Evolutionary conservation across 30 jellyfish, hydroid and myxozoan species (phyloP).

Genomic region (Hydractinia echinata): DNA sequence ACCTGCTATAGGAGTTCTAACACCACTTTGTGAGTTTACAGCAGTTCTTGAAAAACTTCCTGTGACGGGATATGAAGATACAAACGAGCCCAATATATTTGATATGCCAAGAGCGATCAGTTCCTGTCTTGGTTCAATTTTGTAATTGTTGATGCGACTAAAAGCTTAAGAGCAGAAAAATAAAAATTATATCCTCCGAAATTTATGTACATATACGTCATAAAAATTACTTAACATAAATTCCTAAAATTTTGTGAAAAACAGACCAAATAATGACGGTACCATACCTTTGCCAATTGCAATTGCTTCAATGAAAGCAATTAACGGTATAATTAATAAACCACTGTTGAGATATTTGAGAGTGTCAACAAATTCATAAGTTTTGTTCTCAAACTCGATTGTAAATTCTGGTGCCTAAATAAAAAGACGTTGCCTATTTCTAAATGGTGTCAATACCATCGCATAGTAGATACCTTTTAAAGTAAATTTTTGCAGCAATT

Average conservation of each 20-base stretch:
- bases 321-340: slow-evolving; percentile 56
- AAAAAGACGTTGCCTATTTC: not conserved
- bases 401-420: slow-evolving; percentile 51
- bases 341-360: slow-evolving; percentile 49
- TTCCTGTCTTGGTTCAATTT: slow-evolving; percentile 57
- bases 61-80: slow-evolving; percentile 69
- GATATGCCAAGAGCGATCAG: slow-evolving; percentile 73
- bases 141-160: slow-evolving; percentile 57
- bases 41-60: slow-evolving; percentile 85
- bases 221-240: not conserved
- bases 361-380: slow-evolving; percentile 33
- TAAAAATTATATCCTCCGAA: not conserved
- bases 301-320: slow-evolving; percentile 74
- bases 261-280: not conserved
- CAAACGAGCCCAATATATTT: slow-evolving; percentile 64
- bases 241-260: not conserved
- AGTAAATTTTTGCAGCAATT: too few species aligned
- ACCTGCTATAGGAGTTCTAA: slow-evolving; percentile 64
- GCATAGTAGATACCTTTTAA: too few species aligned
- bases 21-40: slow-evolving; percentile 83
- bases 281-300: slow-evolving; percentile 67
- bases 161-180: slow-evolving; percentile 27
- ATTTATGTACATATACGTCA: not conserved
- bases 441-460: too few species aligned
- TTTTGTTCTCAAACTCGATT: slow-evolving; percentile 20